phyloP scores from a whole-genome alignment of 2,888 invertebrate genomes.

The Boloria euphrosyne region DNA sequence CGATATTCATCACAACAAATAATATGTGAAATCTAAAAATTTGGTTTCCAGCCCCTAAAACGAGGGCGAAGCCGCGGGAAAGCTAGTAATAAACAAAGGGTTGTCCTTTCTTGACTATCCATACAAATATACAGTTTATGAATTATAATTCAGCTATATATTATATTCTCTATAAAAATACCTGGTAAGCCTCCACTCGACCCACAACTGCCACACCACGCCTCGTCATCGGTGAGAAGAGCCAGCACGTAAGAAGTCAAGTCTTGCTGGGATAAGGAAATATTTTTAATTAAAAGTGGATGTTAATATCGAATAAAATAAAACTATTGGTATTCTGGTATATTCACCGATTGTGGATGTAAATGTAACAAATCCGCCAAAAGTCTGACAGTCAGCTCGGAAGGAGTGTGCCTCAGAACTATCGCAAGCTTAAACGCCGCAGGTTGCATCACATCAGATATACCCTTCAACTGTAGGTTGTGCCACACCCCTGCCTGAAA shows the following conservation, averaged over 20 bases:
- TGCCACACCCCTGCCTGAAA: conserved; percentile 72
- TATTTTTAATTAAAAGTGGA: not conserved
- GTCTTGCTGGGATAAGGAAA: conserved; percentile 60
- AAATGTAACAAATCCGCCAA: conserved; percentile 60
- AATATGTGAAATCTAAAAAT: no score
- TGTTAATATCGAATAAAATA: not conserved
- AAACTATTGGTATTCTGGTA: not conserved
- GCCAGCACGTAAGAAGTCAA: conserved; percentile 69
- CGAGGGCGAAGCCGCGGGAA: no score
- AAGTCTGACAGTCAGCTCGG: conserved; percentile 58
- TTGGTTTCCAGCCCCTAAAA: no score
- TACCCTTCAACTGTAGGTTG: conserved; percentile 61
- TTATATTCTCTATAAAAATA: not conserved
- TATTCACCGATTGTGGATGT: conserved; percentile 68
- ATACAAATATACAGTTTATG: no score
- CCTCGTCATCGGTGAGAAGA: conserved; percentile 71
- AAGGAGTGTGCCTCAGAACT: conserved; percentile 69
- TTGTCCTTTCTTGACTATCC: not conserved
- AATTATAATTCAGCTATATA: no score
- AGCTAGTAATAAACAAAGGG: no score
- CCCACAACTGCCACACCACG: conserved; percentile 55
- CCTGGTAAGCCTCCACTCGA: conserved; percentile 38
- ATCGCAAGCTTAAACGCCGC: conserved; percentile 72
- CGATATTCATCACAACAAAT: no score
- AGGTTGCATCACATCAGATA: conserved; percentile 66